Base-by-base conservation (phyloP, 2,797 vertebrate genomes). In the Sitta carolinensis region DNA sequence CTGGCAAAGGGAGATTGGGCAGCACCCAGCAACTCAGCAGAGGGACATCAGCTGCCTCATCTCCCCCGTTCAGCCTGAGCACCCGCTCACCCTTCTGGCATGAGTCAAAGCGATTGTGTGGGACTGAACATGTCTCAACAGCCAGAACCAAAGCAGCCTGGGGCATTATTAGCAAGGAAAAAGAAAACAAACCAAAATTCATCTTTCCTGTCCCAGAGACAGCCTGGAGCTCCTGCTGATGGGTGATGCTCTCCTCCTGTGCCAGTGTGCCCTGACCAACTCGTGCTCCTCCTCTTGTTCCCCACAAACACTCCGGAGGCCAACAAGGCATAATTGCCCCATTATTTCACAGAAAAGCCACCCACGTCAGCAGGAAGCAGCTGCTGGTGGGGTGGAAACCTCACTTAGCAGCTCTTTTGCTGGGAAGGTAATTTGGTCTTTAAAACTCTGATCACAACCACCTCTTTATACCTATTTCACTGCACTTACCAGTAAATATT, bases 341-440 rank as follows among this genome's bases (percentile, higher is more conserved):
- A 16, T 87, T 83, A 95, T 89, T 92, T 66, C 90, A 62, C 59
- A 92, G 76, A 92, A 94, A 77, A 91, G 52, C 73, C 84, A 87
- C 29, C 6, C 0, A 66, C 3, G 1, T 93, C 94, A 93, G 73
- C 69, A 76, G 54, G 62, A 79, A 73, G 61, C 82, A 78, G 85
- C 76, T 85, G 45, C 79, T 68, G 86, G 57, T 67, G 67, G 74
- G 76, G 75, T 89, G 47, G 68, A 89, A 91, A 80, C 57, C 68
- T 96, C 85, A 73, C 74, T 88, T n/a, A 87, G 80, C 3, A 2
- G 30, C 52, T 68, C 22, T 84, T 94, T 70, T 36, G 23, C 91
- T 84, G 45, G 61, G 43, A 74, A 51, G 66, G 42, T 50, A 88
- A 94, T 96, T 94, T 69, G 32, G 78, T 63, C 82, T 75, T 89